phyloP scores from a whole-genome alignment of 2,113 vertebrate species.

The Pelobates fuscus region DNA sequence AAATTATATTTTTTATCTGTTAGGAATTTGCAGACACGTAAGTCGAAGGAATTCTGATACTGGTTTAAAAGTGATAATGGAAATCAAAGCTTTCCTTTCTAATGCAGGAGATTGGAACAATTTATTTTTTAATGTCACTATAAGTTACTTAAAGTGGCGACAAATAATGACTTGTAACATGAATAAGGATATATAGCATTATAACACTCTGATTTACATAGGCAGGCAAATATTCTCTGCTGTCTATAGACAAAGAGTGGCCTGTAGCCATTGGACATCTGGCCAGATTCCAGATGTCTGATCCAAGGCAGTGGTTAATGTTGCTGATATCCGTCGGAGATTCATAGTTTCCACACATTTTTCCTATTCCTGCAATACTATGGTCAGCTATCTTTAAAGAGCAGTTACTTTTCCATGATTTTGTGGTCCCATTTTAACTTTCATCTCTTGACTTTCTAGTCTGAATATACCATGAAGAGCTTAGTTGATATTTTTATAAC shows the following conservation, averaged over 20 bases:
- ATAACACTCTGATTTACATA: not conserved
- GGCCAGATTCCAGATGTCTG: constrained; percentile 36
- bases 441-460: not conserved
- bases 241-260: constrained; percentile 17
- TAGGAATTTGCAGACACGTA: too few species aligned
- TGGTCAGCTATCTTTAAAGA: constrained; percentile 2
- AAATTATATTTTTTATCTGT: too few species aligned
- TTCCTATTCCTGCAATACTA: constrained; percentile 34
- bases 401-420: constrained; percentile 25
- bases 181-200: not conserved
- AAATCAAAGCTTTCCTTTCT: too few species aligned
- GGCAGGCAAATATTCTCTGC: constrained; percentile 8
- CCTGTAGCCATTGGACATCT: constrained; percentile 8
- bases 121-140: too few species aligned
- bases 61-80: too few species aligned
- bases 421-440: not conserved
- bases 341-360: constrained; percentile 43
- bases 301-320: constrained; percentile 31
- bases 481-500: not conserved
- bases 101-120: too few species aligned
- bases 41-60: too few species aligned
- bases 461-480: not conserved
- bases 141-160: too few species aligned
- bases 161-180: too few species aligned
- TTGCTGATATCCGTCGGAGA: constrained; percentile 29